phyloP scores from a whole-genome alignment of 2,797 vertebrate genomes.

The Psittacula echo region DNA sequence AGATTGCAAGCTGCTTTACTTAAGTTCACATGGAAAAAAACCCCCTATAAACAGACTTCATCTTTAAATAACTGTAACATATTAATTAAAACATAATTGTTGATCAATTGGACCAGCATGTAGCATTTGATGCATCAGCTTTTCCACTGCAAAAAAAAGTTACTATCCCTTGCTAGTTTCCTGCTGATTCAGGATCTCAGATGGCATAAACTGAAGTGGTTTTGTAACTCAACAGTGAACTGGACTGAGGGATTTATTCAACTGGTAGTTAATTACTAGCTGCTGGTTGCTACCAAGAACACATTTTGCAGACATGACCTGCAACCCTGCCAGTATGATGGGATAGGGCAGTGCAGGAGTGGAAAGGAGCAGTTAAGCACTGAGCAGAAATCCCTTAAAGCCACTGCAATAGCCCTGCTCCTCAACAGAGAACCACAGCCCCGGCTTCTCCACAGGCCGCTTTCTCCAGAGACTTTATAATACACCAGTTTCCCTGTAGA shows the following conservation, averaged over 20 bases:
- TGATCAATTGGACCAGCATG: background rate
- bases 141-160: background rate
- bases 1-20: background rate
- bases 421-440: background rate
- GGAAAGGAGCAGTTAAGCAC: background rate
- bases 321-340: accelerated
- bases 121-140: background rate
- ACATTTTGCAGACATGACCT: background rate
- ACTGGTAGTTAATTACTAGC: background rate
- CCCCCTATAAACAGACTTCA: background rate
- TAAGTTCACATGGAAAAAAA: background rate
- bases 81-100: background rate
- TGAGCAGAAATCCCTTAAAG: background rate
- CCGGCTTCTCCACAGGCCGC: background rate
- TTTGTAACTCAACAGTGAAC: background rate
- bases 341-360: background rate
- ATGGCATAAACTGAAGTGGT: background rate
- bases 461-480: background rate
- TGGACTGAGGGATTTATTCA: background rate
- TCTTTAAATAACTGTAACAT: background rate
- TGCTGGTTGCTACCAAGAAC: background rate
- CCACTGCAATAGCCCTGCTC: background rate
- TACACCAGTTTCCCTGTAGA: background rate
- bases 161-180: background rate
- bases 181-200: background rate